A percentile compares a stretch with the other conserved stretches of the same genome.
Conservation (phyloP, 2,888 invertebrate species). For the Oeneis ivallda region DNA sequence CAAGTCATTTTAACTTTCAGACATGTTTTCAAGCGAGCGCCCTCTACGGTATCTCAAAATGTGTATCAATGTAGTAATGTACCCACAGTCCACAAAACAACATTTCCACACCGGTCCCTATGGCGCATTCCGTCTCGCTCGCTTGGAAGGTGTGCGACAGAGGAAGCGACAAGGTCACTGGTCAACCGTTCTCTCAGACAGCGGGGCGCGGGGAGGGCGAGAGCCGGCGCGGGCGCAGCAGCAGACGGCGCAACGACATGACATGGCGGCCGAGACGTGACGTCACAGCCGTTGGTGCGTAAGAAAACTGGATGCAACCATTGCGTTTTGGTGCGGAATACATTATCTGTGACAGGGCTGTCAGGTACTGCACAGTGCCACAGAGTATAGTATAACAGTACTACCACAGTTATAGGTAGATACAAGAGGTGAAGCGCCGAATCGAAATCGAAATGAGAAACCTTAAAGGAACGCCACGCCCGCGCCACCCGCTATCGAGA, state of each 20-base stretch:
- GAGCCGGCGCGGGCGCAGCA: constrained; percentile 64
- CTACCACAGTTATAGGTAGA: too few species aligned
- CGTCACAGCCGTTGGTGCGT: constrained; percentile 71
- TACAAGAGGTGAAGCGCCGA: too few species aligned
- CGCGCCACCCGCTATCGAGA: too few species aligned
- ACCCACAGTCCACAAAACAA: constrained; percentile 20
- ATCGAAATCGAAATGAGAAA: too few species aligned
- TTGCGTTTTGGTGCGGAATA: constrained; percentile 38
- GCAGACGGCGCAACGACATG: constrained; percentile 74
- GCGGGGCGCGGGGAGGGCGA: constrained; percentile 57
- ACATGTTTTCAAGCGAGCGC: too few species aligned
- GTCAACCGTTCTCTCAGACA: constrained; percentile 77
- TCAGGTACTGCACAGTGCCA: too few species aligned
- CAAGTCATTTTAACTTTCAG: too few species aligned
- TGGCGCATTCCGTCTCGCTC: constrained; percentile 53
- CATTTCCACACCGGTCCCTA: constrained; percentile 34
- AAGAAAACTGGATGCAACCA: constrained; percentile 67
- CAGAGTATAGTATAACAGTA: too few species aligned
- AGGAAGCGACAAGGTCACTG: constrained; percentile 77
- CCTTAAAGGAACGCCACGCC: too few species aligned
- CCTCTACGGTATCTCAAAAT: constrained; percentile 7
- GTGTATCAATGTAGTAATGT: constrained; percentile 16
- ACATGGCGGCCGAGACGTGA: constrained; percentile 68
- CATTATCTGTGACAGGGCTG: constrained; percentile 3
- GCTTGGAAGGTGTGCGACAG: constrained; percentile 51